A percentile compares a stretch with the other conserved stretches of the same genome.
Conservation (phyloP, 2,797 vertebrate species). For the Premnoplex brunnescens region DNA sequence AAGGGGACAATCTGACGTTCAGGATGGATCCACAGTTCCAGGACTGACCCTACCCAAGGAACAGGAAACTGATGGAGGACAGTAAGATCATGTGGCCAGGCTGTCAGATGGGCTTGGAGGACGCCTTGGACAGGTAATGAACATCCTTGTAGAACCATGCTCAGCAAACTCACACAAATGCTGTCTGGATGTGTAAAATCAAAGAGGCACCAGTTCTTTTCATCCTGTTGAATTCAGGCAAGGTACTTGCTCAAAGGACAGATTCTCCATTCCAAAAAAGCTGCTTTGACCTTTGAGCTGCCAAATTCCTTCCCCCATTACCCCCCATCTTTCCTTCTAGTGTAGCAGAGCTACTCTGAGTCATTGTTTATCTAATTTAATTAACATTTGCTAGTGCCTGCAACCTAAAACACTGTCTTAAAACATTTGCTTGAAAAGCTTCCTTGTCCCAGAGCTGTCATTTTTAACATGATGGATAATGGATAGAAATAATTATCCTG, state of each 20-base stretch:
- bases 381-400: constrained; percentile 77
- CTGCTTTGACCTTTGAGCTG: constrained; percentile 61
- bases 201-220: background rate
- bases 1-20: accelerated
- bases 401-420: constrained; percentile 79
- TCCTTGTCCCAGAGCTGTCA: constrained; percentile 79
- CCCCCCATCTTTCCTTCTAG: constrained; percentile 52
- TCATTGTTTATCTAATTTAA: constrained; percentile 82
- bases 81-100: background rate
- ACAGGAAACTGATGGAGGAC: background rate
- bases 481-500: constrained; percentile 80
- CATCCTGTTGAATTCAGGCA: background rate
- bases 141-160: background rate
- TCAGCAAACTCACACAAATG: background rate
- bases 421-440: constrained; percentile 80
- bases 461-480: constrained; percentile 80
- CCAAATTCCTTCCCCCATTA: constrained; percentile 52
- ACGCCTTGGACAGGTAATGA: accelerated
- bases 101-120: background rate
- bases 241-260: constrained; percentile 23
- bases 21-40: background rate
- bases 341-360: constrained; percentile 70
- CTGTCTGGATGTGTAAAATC: constrained; percentile 1
- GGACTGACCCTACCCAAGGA: background rate
- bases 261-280: constrained; percentile 44